phyloP scores from a whole-genome alignment of 2,888 invertebrate genomes.

The Orthonevra nobilis region DNA sequence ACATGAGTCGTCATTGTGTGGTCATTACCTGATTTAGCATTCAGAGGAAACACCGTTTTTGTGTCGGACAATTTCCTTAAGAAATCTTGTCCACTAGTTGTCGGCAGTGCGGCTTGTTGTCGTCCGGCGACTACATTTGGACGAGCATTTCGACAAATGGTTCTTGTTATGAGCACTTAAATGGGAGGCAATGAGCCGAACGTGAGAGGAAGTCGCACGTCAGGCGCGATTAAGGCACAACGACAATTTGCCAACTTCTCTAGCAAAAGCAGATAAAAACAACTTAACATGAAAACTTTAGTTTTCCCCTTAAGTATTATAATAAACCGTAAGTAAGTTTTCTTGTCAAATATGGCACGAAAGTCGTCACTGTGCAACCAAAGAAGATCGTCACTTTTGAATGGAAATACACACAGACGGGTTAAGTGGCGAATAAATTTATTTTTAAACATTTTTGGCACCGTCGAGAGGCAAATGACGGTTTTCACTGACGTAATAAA shows the following conservation, averaged over 20 bases:
- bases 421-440: not conserved
- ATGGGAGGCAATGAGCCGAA: slow-evolving; percentile 3
- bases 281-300: not conserved
- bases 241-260: slow-evolving; percentile 30
- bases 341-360: not conserved
- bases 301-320: not conserved
- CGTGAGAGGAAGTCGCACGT: slow-evolving; percentile 42
- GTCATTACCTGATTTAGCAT: not conserved
- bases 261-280: not conserved
- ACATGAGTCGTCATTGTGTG: slow-evolving; percentile 14
- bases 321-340: not conserved
- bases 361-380: not conserved
- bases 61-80: slow-evolving; percentile 34
- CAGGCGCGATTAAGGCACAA: slow-evolving; percentile 27
- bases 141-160: slow-evolving; percentile 18
- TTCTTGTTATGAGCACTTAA: slow-evolving; percentile 13
- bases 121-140: not conserved
- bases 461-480: slow-evolving; percentile 9
- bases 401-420: not conserved
- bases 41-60: slow-evolving; percentile 15
- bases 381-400: not conserved
- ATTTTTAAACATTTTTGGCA: slow-evolving; percentile 26
- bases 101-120: not conserved
- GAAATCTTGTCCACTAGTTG: slow-evolving; percentile 16
- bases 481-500: slow-evolving; percentile 19